Base-by-base conservation (phyloP, 2,113 vertebrate species). In the Zosterops borbonicus region DNA sequence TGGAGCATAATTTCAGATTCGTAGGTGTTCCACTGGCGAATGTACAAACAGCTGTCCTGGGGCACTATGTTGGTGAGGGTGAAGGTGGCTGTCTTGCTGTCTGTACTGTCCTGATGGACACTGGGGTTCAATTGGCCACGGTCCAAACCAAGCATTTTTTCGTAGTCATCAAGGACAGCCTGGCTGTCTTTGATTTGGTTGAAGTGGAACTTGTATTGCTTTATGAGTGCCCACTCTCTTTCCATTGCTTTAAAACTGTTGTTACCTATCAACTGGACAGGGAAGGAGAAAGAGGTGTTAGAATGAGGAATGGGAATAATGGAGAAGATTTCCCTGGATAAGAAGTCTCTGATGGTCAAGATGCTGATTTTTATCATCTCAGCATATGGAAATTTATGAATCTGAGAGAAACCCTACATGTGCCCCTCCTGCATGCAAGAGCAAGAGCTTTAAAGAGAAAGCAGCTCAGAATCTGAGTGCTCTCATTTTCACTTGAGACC, bases 401-500 rank as follows among this genome's bases (percentile, higher is more conserved):
- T 39, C 15, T 1, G 33, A 87, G 25, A 47, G 20, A 68, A 77
- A 78, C 46, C 31, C 25, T 14, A 56, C 15, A 71, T 27, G 25
- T 71, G 22, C 0, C 3, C 8, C 11, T 42, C 20, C 28, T 4
- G 0, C 0, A 46, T 2, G 9, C 16, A 49, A n/a, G 3, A 71
- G 9, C 16, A 49, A n/a, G 3, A 71, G 18, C 25, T 23, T 33
- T 7, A 24, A 35, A 19, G 20, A 15, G 5, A 3, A 84, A 46
- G 21, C 1, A 46, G 6, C 39, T 81, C 46, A 77, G 56, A 84
- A 44, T n/a, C 0, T 77, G 68, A 35, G 23, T 73, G 44, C 21
- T 76, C 27, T 76, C 2, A 0, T 12, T 80, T 56, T 37, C n/a
- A 47, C 41, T 41, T 62, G 46, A 42, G 60, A 70, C 73, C 25